These are phyloP conservation scores for Netelia inedita DNA, from an alignment of 2,888 invertebrate genomes.

Conservation along the genomic window DNA sequence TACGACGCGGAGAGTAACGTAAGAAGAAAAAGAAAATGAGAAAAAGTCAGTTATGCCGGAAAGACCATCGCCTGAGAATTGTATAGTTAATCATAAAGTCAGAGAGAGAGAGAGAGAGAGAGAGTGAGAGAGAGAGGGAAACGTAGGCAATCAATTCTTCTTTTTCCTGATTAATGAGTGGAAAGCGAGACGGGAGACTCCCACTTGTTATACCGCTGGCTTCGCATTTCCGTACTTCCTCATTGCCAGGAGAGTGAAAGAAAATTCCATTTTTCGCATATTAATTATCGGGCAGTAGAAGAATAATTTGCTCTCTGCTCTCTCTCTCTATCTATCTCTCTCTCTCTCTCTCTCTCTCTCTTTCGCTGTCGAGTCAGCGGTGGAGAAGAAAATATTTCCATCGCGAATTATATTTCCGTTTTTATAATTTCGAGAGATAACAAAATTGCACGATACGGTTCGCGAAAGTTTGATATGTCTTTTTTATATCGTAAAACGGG, in stretches of 20 bases:
- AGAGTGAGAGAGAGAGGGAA: conserved; percentile 56
- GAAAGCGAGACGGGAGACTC: conserved; percentile 17
- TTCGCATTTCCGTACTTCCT: conserved; percentile 17
- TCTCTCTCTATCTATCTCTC: not conserved
- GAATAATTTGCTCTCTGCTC: conserved; percentile 23
- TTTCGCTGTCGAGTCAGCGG: not conserved
- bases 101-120: conserved; percentile 48
- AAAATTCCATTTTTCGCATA: conserved; percentile 17
- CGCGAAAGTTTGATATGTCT: too few species aligned
- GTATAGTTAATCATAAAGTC: not conserved
- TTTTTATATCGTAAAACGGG: too few species aligned
- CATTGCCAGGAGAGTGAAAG: not conserved
- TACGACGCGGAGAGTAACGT: conserved; percentile 1
- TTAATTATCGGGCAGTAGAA: conserved; percentile 32
- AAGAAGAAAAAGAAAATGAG: conserved; percentile 8
- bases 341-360: not conserved
- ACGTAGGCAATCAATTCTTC: conserved; percentile 65
- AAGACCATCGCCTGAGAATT: not conserved
- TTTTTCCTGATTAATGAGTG: conserved; percentile 59
- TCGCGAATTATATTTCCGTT: not conserved
- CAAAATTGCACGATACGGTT: too few species aligned
- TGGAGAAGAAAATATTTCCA: too few species aligned
- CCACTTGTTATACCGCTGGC: conserved; percentile 14
- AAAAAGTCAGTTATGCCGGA: not conserved
- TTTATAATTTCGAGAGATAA: not conserved